Percentiles rank a stretch among this genome's conserved stretches.
Conservation (phyloP, 2,113 vertebrate species). For the Gymnocephalus cernua region DNA sequence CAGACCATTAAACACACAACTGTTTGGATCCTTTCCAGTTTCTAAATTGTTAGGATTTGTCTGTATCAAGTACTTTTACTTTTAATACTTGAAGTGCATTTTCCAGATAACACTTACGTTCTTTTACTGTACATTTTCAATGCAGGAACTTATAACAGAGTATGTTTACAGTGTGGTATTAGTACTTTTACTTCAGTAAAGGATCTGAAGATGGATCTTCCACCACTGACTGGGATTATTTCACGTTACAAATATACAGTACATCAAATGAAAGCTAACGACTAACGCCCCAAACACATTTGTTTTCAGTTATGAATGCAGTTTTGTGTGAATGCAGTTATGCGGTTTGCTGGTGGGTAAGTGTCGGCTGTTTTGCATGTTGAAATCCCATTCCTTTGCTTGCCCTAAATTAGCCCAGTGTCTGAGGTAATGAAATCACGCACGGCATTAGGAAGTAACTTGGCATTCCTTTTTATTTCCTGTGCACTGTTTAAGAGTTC, state of each 20-base stretch:
- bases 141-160: too few relatives aligned
- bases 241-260: neutral
- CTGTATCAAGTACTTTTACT: too few relatives aligned
- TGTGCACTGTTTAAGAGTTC: slow-evolving; percentile 82
- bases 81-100: too few relatives aligned
- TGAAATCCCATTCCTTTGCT: slow-evolving; percentile 71
- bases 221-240: too few relatives aligned
- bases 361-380: slow-evolving; percentile 67
- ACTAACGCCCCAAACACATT: neutral
- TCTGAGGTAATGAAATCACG: slow-evolving; percentile 84
- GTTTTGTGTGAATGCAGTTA: slow-evolving; percentile 22
- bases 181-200: too few relatives aligned
- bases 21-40: too few relatives aligned
- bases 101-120: too few relatives aligned
- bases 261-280: neutral
- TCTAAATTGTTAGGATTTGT: too few relatives aligned
- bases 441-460: slow-evolving; percentile 82
- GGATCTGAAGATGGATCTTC: too few relatives aligned
- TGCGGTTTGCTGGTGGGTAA: slow-evolving; percentile 38
- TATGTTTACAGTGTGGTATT: too few relatives aligned
- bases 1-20: too few relatives aligned
- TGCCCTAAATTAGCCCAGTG: slow-evolving; percentile 76
- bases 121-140: too few relatives aligned
- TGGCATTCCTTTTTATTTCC: slow-evolving; percentile 82
- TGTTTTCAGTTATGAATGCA: slow-evolving; percentile 50